Evolutionary conservation across 1,140 invertebrate genomes (phyloP).

Genomic region (Aradophagus sp.): DNA sequence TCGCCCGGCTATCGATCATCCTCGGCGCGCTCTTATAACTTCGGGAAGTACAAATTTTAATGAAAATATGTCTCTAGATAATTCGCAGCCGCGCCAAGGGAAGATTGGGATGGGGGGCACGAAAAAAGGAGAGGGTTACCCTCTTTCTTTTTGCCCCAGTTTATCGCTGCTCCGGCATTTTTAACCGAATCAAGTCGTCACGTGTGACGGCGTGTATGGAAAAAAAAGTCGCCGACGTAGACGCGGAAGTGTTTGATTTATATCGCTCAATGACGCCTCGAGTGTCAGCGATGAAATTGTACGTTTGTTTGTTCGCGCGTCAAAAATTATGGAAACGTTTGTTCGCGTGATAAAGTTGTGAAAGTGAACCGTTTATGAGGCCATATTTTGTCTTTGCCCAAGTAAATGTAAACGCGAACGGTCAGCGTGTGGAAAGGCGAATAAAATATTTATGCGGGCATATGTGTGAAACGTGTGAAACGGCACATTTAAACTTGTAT

Average conservation of each 20-base stretch:
- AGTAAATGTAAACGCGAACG: too few species aligned
- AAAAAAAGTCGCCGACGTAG: slow-evolving; percentile 28
- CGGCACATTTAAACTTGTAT: too few species aligned
- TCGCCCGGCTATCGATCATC: slow-evolving; percentile 30
- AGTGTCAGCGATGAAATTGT: slow-evolving; percentile 19
- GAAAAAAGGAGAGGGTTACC: too few species aligned
- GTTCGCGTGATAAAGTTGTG: too few species aligned
- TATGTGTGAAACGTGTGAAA: too few species aligned
- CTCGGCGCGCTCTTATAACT: slow-evolving; percentile 10
- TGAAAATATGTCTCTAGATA: slow-evolving; percentile 32
- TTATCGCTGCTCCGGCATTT: slow-evolving; percentile 17
- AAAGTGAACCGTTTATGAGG: too few species aligned
- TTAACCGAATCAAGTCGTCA: slow-evolving; percentile 29
- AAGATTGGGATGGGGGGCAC: too few species aligned
- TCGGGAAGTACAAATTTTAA: slow-evolving; percentile 28
- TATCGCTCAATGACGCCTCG: slow-evolving; percentile 7
- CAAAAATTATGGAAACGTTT: background rate
- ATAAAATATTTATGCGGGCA: too few species aligned
- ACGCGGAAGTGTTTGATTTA: slow-evolving; percentile 32
- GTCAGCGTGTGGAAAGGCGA: too few species aligned
- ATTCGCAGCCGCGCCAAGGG: slow-evolving; percentile 7
- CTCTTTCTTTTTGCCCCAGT: too few species aligned
- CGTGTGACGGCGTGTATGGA: slow-evolving; percentile 18
- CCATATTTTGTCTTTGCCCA: too few species aligned
- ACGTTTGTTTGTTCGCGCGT: slow-evolving; percentile 5